A percentile compares a stretch with the other conserved stretches of the same genome.
Conservation (phyloP, 2,113 vertebrate genomes). For the Odontesthes bonariensis region DNA sequence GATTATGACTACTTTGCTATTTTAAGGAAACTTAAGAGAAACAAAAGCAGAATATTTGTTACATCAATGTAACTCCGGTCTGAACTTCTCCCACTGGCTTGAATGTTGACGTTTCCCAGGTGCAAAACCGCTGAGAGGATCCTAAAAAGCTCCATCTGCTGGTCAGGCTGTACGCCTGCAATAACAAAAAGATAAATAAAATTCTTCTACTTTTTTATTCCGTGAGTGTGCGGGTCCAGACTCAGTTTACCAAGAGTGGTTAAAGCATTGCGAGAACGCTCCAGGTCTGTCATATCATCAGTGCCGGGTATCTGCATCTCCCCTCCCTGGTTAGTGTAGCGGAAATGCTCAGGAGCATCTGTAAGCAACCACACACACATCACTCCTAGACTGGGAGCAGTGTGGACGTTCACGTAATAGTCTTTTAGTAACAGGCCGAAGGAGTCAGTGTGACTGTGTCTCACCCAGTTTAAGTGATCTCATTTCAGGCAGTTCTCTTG, state of each 20-base stretch:
- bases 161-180: slow-evolving; percentile 81
- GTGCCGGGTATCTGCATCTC: slow-evolving; percentile 65
- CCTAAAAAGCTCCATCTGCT: slow-evolving; percentile 86
- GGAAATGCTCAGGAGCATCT: slow-evolving; percentile 82
- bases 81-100: slow-evolving; percentile 73
- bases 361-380: background rate
- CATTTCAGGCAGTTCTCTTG: slow-evolving; percentile 78
- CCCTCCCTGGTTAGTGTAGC: slow-evolving; percentile 82
- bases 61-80: slow-evolving; percentile 82
- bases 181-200: background rate
- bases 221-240: background rate
- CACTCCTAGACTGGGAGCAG: background rate
- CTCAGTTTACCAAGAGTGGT: slow-evolving; percentile 76
- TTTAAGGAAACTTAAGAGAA: background rate
- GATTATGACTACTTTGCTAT: background rate
- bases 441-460: slow-evolving; percentile 3
- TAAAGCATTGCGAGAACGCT: slow-evolving; percentile 80
- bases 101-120: slow-evolving; percentile 82
- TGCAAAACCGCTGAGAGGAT: slow-evolving; percentile 84
- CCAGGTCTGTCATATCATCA: slow-evolving; percentile 76
- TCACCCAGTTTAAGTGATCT: slow-evolving; percentile 81
- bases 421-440: background rate
- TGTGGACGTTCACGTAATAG: background rate
- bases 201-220: background rate
- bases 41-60: slow-evolving; percentile 14